Base-by-base conservation (phyloP, 2,888 invertebrate genomes). In the Hartigia nigra region DNA sequence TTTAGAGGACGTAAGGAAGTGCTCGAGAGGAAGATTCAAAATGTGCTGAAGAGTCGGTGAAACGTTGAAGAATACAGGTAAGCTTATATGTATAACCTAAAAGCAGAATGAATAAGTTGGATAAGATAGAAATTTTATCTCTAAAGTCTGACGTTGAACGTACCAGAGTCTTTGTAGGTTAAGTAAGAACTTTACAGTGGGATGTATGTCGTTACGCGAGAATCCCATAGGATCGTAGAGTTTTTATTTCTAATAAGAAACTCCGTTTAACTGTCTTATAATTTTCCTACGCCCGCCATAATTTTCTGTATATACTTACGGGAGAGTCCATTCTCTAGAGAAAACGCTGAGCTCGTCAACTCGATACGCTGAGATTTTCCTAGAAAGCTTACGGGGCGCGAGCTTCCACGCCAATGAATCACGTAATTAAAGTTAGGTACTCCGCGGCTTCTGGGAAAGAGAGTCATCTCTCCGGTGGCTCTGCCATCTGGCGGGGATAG, bases 401-500 rank as follows among this genome's bases (percentile, higher is more conserved):
- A 55, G 75, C 75, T 35, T 36, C 75, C 75, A 36, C 75, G 75
- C 34, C 37, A 75, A 75, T 75, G 75, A 75, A 34, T 75, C 75
- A 75, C 75, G 36, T 75, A 75, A 75, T 75, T 75, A 75, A 75
- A 75, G 34, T 75, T 75, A 23, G 55, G 55, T 55, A 55, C 55
- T 55, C 23, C 55, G 39, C 39, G 55, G 55, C 55, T 55, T 55
- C 55, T 55, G 55, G 9, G 55, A 55, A 55, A 55, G 55, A 55
- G 55, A 55, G 55, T 23, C 55, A 23, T 55, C 23, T 55, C 55
- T 9, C 23, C 5, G 55, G 55, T 23, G 9, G 55, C 9, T 1
- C 23, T 23, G 55, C 55, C 55, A 55, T 55, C 55, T 55, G 55
- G 55, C 55, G 55, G 55, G 55, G 55, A 55, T 55, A 55, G 55